Conservation (phyloP, 2,888 invertebrate genomes). For the Pemphredon lugubris region DNA sequence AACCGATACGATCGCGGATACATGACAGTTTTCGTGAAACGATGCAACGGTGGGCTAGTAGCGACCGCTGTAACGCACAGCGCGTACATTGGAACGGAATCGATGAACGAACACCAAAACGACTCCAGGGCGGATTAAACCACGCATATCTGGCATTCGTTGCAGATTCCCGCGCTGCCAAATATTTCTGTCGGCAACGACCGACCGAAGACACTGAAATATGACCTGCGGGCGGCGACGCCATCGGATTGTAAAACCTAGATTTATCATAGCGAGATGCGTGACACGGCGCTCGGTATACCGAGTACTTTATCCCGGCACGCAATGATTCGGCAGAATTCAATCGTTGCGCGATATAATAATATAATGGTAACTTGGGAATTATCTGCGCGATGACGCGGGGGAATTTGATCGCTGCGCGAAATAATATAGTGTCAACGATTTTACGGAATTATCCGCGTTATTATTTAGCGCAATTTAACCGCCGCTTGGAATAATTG, state of each 20-base stretch:
- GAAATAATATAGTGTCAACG: no score
- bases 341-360: no score
- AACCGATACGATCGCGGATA: conserved; percentile 17
- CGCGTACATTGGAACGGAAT: conserved; percentile 30
- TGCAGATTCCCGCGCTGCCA: conserved; percentile 35
- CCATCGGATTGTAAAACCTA: conserved; percentile 47
- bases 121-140: conserved; percentile 50
- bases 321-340: no score
- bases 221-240: conserved; percentile 42
- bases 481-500: no score
- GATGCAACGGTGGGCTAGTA: conserved; percentile 8
- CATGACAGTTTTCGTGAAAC: conserved; percentile 1
- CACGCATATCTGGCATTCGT: conserved; percentile 59
- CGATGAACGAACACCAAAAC: conserved; percentile 48
- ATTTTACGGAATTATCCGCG: no score
- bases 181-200: conserved; percentile 58
- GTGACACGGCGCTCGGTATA: conserved; percentile 21
- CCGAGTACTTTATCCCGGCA: no score
- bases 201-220: conserved; percentile 59
- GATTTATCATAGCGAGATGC: conserved; percentile 51
- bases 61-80: conserved; percentile 20
- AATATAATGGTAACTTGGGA: no score
- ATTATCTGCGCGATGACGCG: no score
- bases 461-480: no score
- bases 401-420: no score